Base-by-base conservation (phyloP, 2,113 vertebrate genomes). In the Clarias batrachus region DNA sequence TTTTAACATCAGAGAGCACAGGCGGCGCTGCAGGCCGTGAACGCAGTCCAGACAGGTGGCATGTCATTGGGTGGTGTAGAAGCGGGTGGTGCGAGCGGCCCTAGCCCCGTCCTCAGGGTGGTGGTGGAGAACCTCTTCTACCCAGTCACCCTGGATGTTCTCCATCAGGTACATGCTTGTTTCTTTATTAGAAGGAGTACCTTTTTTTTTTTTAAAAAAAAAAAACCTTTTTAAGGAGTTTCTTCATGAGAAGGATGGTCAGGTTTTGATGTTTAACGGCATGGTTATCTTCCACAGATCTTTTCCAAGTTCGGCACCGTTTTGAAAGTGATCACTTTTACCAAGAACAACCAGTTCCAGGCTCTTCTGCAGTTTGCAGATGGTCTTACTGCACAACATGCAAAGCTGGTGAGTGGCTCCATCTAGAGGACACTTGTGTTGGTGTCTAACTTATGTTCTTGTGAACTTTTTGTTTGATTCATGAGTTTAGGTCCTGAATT, bases 91-190 rank as follows among this genome's bases (percentile, higher is more conserved):
- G 77, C 84, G 88, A 79, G 78, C 0, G 84, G 88, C n/a, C 96
- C 97, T 76, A 99, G 97, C 90, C 94, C 98, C 0, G 98, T 99
- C 66, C 95, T 99, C 27, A 94, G 97, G 74, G 96, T 99, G 91
- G 98, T 99, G 41, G 97, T 99, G 91, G 98, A 99, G 90, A 99
- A 99, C 87, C 95, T 99, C 30, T 96, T 98, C 82, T 99, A 99
- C 86, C 97, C 98, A 0, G 98, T 99, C 87, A 97, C 97, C 21
- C 92, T 99, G 83, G 98, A 99, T 4, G 97, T 97, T 23, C 94
- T 99, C 21, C 97, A 97, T 87, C 98, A 99, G 98, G 98, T 99
- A 91, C 86, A 91, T 21, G 10, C 3, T 10, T 25, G 56, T 70
- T 48, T 5, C 12, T 10, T 59, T 3, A 9, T 16, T 19, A 60